phyloP scores from a whole-genome alignment of 2,113 vertebrate species.

The Prinia subflava region DNA sequence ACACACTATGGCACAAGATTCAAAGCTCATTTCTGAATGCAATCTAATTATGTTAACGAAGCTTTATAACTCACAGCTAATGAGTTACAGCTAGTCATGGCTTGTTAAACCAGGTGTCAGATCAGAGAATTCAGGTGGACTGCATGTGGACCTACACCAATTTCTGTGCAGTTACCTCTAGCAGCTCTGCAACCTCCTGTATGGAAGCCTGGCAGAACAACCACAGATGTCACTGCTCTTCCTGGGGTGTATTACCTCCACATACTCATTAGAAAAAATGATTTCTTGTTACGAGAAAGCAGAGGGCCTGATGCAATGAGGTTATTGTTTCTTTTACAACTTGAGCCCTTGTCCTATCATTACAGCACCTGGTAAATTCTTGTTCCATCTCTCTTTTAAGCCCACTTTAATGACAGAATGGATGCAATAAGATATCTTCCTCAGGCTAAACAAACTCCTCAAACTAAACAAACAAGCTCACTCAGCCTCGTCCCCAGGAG shows the following conservation, averaged over 20 bases:
- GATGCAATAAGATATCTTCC: neutral
- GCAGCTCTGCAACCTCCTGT: neutral
- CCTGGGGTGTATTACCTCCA: neutral
- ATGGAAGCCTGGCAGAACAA: neutral
- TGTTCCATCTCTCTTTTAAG: neutral
- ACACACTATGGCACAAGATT: neutral
- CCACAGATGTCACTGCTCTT: rapidly evolving
- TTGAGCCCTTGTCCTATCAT: neutral
- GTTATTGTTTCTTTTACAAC: neutral
- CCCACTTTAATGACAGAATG: neutral
- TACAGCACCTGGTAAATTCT: neutral
- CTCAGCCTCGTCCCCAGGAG: neutral
- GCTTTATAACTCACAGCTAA: neutral
- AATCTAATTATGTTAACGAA: neutral
- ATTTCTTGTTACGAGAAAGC: neutral
- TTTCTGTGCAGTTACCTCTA: neutral
- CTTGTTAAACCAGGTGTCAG: neutral
- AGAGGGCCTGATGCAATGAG: neutral
- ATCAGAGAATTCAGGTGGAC: neutral
- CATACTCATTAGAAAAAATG: neutral
- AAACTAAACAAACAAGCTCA: neutral
- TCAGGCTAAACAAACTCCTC: neutral
- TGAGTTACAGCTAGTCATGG: neutral
- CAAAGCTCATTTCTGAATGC: neutral
- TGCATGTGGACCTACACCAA: neutral